Evolutionary conservation across 2,797 vertebrate species (phyloP).

Genomic region (Numenius phaeopus): DNA sequence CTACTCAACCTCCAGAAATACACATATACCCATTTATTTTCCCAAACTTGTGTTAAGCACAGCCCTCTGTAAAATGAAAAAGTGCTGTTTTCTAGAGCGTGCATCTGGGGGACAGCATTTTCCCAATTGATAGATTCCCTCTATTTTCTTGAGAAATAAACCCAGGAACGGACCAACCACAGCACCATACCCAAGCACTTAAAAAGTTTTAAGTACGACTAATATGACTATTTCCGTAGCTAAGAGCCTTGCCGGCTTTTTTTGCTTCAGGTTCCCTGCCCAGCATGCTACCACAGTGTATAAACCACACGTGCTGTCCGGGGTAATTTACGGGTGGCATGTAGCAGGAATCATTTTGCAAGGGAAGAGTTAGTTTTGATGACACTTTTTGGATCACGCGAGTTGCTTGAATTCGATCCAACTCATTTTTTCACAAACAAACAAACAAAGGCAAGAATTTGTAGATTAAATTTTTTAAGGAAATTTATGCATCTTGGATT

Average conservation of each 20-base stretch:
- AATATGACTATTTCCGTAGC: neutral
- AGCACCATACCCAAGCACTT: conserved; percentile 8
- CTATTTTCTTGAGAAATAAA: neutral
- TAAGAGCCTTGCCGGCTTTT: neutral
- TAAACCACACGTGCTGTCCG: conserved; percentile 30
- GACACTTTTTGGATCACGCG: neutral
- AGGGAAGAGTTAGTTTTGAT: conserved; percentile 2
- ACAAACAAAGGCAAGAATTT: neutral
- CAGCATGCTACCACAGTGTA: conserved; percentile 15
- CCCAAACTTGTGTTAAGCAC: neutral
- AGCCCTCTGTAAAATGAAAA: neutral
- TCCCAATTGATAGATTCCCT: neutral
- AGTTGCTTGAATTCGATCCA: neutral
- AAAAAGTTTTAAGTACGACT: neutral
- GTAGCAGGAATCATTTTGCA: conserved; percentile 4
- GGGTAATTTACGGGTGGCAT: conserved; percentile 22
- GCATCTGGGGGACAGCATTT: neutral
- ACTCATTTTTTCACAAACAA: neutral
- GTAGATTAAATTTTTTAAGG: neutral
- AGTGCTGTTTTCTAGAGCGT: neutral
- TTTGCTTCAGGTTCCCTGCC: neutral
- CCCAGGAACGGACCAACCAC: neutral
- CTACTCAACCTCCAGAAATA: neutral
- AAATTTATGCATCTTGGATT: neutral
- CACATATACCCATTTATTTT: neutral